phyloP scores from a whole-genome alignment of 2,797 vertebrate genomes.

The Hippocampus kuda region DNA sequence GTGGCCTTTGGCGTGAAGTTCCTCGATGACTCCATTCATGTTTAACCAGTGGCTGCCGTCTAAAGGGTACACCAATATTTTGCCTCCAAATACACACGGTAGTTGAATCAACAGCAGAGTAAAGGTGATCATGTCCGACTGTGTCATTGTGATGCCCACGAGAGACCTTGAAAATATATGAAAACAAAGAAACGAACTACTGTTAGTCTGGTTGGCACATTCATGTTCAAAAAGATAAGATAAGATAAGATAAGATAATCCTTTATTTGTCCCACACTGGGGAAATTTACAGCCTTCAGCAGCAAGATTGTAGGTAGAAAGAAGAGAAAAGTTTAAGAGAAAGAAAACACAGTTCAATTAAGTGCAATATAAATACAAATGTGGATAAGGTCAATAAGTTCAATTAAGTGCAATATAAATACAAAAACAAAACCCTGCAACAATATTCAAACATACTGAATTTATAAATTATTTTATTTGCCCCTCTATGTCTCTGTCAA shows the following conservation, averaged over 20 bases:
- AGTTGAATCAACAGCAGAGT: slow-evolving; percentile 29
- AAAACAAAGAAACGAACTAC: slow-evolving; percentile 12
- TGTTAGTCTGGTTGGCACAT: not conserved
- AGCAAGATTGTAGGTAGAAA: too few species aligned
- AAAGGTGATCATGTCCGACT: slow-evolving; percentile 17
- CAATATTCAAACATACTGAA: not conserved
- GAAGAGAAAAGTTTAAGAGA: too few species aligned
- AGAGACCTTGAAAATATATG: slow-evolving; percentile 25
- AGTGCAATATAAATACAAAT: too few species aligned
- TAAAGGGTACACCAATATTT: slow-evolving; percentile 53
- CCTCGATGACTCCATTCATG: slow-evolving; percentile 55
- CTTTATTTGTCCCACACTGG: too few species aligned
- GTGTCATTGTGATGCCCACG: slow-evolving; percentile 15
- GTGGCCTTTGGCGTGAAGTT: slow-evolving; percentile 50
- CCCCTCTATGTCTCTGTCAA: too few species aligned
- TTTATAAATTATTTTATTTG: too few species aligned
- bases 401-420: too few species aligned
- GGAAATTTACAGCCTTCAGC: too few species aligned
- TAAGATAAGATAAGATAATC: too few species aligned
- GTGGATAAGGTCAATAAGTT: too few species aligned
- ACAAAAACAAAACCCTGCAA: not conserved
- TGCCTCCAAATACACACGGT: slow-evolving; percentile 22
- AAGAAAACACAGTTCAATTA: too few species aligned
- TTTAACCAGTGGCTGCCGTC: slow-evolving; percentile 66
- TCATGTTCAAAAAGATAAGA: not conserved